Percentiles rank a stretch among this genome's conserved stretches.
These are phyloP conservation scores for Ectropis grisescens DNA, from an alignment of 1,140 invertebrate genomes.

Conservation along the genomic window DNA sequence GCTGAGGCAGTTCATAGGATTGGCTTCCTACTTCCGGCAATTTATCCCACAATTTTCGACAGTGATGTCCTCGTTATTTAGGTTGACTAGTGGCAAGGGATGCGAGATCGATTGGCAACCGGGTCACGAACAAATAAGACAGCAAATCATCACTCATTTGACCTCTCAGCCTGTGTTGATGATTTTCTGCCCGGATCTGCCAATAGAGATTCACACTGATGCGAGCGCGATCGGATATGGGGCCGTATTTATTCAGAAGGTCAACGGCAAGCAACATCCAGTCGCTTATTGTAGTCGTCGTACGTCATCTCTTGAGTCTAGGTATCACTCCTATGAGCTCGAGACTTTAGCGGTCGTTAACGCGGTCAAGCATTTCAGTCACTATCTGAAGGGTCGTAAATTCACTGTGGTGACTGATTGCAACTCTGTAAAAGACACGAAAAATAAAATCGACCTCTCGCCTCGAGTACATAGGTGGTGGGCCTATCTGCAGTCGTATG, in stretches of 20 bases:
- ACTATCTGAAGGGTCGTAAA: slow-evolving; percentile 23
- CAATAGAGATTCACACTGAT: slow-evolving; percentile 30
- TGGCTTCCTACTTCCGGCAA: slow-evolving; percentile 46
- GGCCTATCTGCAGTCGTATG: slow-evolving; percentile 7
- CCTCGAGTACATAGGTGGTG: slow-evolving; percentile 20
- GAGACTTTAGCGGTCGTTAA: slow-evolving; percentile 39
- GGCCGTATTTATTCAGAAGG: slow-evolving; percentile 19
- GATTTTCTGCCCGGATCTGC: slow-evolving; percentile 18
- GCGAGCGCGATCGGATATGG: slow-evolving; percentile 17
- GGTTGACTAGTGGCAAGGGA: slow-evolving; percentile 6
- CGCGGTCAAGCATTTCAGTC: slow-evolving; percentile 14
- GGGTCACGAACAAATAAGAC: slow-evolving; percentile 13
- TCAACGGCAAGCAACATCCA: slow-evolving; percentile 10
- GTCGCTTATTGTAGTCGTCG: slow-evolving; percentile 9
- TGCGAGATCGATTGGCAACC: slow-evolving; percentile 4
- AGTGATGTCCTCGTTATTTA: slow-evolving; percentile 26
- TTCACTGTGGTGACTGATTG: slow-evolving; percentile 12
- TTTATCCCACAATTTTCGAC: slow-evolving; percentile 36
- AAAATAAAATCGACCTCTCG: slow-evolving; percentile 24
- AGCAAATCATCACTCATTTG: slow-evolving; percentile 9
- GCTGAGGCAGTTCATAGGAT: slow-evolving; percentile 50
- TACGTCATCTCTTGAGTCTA: slow-evolving; percentile 15
- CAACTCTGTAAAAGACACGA: slow-evolving; percentile 22
- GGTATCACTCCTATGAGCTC: slow-evolving; percentile 45
- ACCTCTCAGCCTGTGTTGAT: slow-evolving; percentile 24